Percentiles rank a stretch among this genome's conserved stretches.
Evolutionary conservation across 2,888 invertebrate species (phyloP).

Genomic region (Noctua fimbriata): DNA sequence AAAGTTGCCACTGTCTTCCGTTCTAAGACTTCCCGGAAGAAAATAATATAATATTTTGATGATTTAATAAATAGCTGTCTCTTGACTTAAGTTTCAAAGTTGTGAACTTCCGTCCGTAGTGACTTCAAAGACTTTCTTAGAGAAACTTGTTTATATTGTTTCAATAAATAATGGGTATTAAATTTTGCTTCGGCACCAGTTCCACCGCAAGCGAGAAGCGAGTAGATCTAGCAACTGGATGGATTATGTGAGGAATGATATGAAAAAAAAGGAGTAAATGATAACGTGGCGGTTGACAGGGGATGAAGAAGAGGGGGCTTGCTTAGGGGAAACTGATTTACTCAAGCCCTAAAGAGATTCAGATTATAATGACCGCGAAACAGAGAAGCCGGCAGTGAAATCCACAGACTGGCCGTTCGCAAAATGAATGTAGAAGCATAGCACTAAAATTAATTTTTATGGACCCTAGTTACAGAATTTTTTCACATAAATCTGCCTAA

Average conservation of each 20-base stretch:
- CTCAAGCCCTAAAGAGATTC: background rate
- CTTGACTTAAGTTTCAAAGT: background rate
- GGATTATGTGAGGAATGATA: background rate
- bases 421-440: too few species aligned
- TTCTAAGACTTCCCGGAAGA: background rate
- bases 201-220: background rate
- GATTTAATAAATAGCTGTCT: background rate
- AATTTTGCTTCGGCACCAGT: background rate
- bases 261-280: background rate
- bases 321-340: too few species aligned
- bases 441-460: too few species aligned
- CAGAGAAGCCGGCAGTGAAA: background rate
- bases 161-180: background rate
- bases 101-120: background rate
- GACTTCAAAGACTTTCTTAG: background rate
- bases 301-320: too few species aligned
- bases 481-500: too few species aligned
- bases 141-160: constrained; percentile 4
- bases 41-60: constrained; percentile 8
- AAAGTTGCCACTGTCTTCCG: background rate
- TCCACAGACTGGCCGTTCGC: too few species aligned
- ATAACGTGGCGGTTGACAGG: too few species aligned
- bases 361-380: background rate
- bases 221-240: background rate
- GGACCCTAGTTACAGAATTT: background rate